Conservation (phyloP, 1,140 invertebrate genomes). For the Bombus confusus region DNA sequence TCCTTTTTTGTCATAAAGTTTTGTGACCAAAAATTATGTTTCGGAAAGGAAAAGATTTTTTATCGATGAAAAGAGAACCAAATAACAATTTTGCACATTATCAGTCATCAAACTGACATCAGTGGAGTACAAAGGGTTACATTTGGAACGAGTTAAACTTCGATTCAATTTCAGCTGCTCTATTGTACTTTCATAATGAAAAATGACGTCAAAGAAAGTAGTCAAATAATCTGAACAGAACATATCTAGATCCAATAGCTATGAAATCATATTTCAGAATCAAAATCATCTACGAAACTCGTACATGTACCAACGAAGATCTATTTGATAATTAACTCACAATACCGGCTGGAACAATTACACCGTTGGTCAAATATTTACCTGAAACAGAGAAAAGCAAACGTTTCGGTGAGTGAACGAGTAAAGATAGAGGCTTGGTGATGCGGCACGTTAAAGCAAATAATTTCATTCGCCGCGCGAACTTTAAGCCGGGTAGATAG, state of each 20-base stretch:
- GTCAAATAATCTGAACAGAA: not conserved
- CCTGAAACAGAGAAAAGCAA: conserved; percentile 50
- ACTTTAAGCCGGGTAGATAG: not conserved
- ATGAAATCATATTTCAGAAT: not conserved
- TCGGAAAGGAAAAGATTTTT: not conserved
- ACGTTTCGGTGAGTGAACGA: conserved; percentile 12
- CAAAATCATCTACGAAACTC: not conserved
- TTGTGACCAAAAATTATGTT: not conserved
- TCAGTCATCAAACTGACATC: not conserved
- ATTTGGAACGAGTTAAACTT: too few species aligned
- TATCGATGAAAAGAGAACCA: not conserved
- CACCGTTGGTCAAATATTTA: conserved; percentile 29
- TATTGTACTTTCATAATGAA: not conserved
- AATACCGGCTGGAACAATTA: not conserved
- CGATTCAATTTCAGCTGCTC: too few species aligned
- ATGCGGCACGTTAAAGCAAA: conserved; percentile 4
- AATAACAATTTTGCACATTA: not conserved
- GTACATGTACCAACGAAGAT: not conserved
- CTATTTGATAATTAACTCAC: conserved; percentile 26
- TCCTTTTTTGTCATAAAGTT: not conserved
- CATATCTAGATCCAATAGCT: not conserved
- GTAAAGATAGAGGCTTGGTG: not conserved
- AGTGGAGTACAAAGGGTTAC: too few species aligned
- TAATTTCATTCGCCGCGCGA: conserved; percentile 5
- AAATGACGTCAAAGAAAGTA: not conserved